Evolutionary conservation across 2,888 invertebrate species (phyloP).

Genomic region (Serrognathus titanus): DNA sequence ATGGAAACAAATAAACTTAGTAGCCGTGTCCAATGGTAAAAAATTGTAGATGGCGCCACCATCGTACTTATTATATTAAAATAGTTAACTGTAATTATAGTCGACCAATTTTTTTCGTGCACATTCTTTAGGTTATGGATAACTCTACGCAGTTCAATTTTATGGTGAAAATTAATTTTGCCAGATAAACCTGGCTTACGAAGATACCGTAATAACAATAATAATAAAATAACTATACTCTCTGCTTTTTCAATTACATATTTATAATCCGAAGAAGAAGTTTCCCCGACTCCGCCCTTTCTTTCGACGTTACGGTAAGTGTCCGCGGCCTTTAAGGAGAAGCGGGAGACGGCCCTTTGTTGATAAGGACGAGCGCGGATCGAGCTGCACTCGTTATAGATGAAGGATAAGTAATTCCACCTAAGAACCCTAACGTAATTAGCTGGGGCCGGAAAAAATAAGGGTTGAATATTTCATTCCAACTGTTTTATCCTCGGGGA

Average conservation of each 20-base stretch:
- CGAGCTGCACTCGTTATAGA: slow-evolving; percentile 35
- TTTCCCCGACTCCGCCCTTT: slow-evolving; percentile 40
- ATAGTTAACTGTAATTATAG: too few relatives aligned
- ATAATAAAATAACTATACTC: too few relatives aligned
- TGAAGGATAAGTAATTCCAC: slow-evolving; percentile 65
- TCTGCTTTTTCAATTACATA: slow-evolving; percentile 10
- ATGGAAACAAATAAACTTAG: too few relatives aligned
- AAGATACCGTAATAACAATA: too few relatives aligned
- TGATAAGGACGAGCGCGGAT: slow-evolving; percentile 9
- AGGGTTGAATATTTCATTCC: slow-evolving; percentile 53
- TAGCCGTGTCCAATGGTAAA: too few relatives aligned
- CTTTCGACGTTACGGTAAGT: slow-evolving; percentile 24
- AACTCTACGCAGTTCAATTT: too few relatives aligned
- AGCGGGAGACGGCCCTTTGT: slow-evolving; percentile 3
- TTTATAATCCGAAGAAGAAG: slow-evolving; percentile 22
- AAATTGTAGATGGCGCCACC: too few relatives aligned
- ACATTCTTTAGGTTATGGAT: too few relatives aligned
- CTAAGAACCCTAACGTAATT: slow-evolving; percentile 69
- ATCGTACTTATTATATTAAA: too few relatives aligned
- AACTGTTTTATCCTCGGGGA: slow-evolving; percentile 19
- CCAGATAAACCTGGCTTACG: too few relatives aligned
- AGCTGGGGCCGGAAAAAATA: slow-evolving; percentile 57
- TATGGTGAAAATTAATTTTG: too few relatives aligned
- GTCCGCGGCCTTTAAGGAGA: slow-evolving; percentile 32
- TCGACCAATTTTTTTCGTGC: too few relatives aligned